These are phyloP conservation scores for Popillia japonica DNA, from an alignment of 1,140 invertebrate genomes.

Conservation along the genomic window DNA sequence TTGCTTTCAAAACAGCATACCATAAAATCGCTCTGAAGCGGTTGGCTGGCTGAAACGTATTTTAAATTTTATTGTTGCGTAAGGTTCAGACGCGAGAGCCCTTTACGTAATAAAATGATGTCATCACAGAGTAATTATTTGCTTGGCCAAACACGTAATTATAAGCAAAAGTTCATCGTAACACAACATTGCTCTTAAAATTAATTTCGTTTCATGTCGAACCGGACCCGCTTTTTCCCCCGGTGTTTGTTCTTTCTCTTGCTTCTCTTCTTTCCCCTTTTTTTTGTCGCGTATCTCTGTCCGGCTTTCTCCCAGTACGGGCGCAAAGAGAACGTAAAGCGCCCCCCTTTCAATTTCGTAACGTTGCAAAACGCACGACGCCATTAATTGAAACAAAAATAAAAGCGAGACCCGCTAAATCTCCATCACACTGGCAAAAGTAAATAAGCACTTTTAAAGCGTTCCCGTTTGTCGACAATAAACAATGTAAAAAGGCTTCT, in stretches of 20 bases:
- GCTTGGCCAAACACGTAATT: conserved; percentile 19
- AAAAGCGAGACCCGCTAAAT: conserved; percentile 25
- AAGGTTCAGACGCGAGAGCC: not conserved
- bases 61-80: too few species aligned
- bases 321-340: conserved; percentile 1
- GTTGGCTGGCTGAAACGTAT: too few species aligned
- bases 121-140: conserved; percentile 20
- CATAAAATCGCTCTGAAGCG: too few species aligned
- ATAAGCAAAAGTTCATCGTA: conserved; percentile 32
- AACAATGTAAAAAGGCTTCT: not conserved
- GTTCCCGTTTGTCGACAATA: not conserved
- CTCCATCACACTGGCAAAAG: conserved; percentile 20
- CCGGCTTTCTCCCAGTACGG: not conserved
- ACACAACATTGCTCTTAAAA: conserved; percentile 34
- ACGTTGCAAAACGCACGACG: conserved; percentile 30
- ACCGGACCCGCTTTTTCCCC: not conserved
- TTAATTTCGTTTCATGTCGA: conserved; percentile 32
- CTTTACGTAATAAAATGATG: conserved; percentile 22
- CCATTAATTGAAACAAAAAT: conserved; percentile 32
- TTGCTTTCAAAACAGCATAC: too few species aligned
- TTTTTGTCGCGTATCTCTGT: not conserved
- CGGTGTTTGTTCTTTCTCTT: not conserved
- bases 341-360: conserved; percentile 25
- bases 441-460: conserved; percentile 24
- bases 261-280: not conserved